Conservation (phyloP, 37 sponge, comb jelly and placozoan species). For the Ianthella basta region DNA sequence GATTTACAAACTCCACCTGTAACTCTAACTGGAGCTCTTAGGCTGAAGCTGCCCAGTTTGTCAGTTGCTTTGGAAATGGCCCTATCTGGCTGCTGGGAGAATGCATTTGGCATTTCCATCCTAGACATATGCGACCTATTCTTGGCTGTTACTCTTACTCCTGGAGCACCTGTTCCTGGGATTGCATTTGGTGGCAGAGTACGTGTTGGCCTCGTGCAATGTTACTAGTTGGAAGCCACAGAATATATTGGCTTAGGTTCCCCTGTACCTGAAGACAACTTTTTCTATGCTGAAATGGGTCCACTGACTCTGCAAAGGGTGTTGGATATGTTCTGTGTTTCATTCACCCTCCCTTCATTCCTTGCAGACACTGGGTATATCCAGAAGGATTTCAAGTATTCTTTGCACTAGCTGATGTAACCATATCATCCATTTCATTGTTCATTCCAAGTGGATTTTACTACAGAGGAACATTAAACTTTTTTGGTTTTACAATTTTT, state of each 20-base stretch:
- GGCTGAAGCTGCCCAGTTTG: neutral
- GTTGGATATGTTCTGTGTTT: conserved; percentile 28
- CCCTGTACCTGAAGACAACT: conserved; percentile 13
- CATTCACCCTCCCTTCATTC: conserved; percentile 4
- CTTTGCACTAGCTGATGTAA: neutral
- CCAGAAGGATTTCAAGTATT: conserved; percentile 31
- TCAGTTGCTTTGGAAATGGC: conserved; percentile 5
- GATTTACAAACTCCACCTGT: neutral
- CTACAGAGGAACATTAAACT: conserved; percentile 43
- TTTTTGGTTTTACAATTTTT: conserved; percentile 25
- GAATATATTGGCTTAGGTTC: conserved; percentile 25
- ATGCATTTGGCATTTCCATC: conserved; percentile 19
- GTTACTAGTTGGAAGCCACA: neutral
- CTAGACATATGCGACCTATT: conserved; percentile 33
- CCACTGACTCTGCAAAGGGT: conserved; percentile 18
- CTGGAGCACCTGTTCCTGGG: conserved; percentile 34
- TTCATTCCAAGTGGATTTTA: conserved; percentile 25
- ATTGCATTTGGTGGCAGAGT: conserved; percentile 29
- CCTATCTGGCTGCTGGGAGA: conserved; percentile 38
- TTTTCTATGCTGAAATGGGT: conserved; percentile 24
- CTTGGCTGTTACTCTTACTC: neutral
- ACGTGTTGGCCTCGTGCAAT: neutral
- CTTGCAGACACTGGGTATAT: conserved; percentile 35
- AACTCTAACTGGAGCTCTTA: conserved; percentile 14
- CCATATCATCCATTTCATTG: neutral